Conservation (phyloP, 2,113 vertebrate species). For the Hipposideros armiger region DNA sequence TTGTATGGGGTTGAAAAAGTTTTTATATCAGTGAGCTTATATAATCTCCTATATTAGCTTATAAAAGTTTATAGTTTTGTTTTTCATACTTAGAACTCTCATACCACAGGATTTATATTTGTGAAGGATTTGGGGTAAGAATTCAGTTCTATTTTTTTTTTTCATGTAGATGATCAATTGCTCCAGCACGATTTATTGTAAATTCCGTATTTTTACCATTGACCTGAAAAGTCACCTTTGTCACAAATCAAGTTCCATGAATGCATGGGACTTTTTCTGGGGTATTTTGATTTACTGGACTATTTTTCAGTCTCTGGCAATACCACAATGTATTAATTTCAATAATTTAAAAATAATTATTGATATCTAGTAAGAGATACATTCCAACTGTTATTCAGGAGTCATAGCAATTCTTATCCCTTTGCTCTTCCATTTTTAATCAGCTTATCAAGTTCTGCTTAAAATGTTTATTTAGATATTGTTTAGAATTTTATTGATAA, state of each 20-base stretch:
- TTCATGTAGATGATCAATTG: not conserved
- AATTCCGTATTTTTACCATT: not conserved
- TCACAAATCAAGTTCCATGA: not conserved
- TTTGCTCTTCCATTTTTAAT: conserved; percentile 19
- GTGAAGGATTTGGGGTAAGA: not conserved
- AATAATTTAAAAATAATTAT: conserved; percentile 39
- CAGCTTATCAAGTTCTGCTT: not conserved
- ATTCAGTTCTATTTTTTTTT: conserved; percentile 20
- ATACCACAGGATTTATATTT: not conserved
- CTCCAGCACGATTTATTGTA: not conserved
- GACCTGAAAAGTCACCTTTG: not conserved
- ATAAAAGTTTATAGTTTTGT: not conserved
- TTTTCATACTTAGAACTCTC: not conserved
- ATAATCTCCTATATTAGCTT: not conserved
- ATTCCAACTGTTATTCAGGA: not conserved
- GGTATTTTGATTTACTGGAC: not conserved
- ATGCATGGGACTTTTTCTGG: not conserved
- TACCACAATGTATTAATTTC: not conserved
- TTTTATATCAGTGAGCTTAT: not conserved
- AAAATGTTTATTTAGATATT: not conserved
- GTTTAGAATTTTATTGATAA: conserved; percentile 52
- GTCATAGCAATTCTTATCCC: not conserved
- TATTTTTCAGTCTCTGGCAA: conserved; percentile 7
- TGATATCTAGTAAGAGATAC: not conserved
- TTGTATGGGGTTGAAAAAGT: not conserved